Evolutionary conservation across 2,888 invertebrate genomes (phyloP), one percentile per base, ranked within the genome.

Genomic region (Apodemia zela): DNA sequence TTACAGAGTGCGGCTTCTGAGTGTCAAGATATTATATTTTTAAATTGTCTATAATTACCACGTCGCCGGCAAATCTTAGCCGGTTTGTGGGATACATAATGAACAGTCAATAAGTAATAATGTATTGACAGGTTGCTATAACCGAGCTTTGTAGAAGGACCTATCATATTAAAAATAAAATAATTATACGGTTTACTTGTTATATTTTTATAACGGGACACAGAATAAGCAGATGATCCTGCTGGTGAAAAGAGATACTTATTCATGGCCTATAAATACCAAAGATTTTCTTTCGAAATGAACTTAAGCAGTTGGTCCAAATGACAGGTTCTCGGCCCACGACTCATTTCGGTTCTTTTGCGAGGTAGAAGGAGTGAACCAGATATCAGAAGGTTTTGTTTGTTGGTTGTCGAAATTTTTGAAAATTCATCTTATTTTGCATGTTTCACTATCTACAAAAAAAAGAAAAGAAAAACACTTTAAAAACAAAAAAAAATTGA

Each of bases 71-170:
- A 82, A 85, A 84, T 82, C 82, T 81, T 75, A 73, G 80, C 76
- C 78, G 72, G 78, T 78, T 72, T 72, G 69, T 67, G 69, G 65
- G 75, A 77, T 60, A 21, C 25, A 77, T 81, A 81, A 81, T 85
- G 80, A 84, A 85, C 81, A 82, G 78, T 66, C 79, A 79, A 82
- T 82, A 75, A 82, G 79, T 75, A 84, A 83, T 82, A 83, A 81
- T n/a, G 21, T 47, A 60, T 60, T 60, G 42, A 60, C 60, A 60
- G 45, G 45, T 60, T 47, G 42, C 47, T n/a, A 60, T 29, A 45
- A 47, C 60, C 25, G 17, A 47, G 25, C 25, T 45, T 47, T 45
- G 29, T 60, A 29, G 25, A 59, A 33, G 35, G n/a, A 29, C 17
- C 21, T 45, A 18, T 45, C 21, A 60, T 45, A 47, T 59, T 35